Base-by-base conservation (phyloP, 2,113 vertebrate species). In the Tiliqua scincoides region DNA sequence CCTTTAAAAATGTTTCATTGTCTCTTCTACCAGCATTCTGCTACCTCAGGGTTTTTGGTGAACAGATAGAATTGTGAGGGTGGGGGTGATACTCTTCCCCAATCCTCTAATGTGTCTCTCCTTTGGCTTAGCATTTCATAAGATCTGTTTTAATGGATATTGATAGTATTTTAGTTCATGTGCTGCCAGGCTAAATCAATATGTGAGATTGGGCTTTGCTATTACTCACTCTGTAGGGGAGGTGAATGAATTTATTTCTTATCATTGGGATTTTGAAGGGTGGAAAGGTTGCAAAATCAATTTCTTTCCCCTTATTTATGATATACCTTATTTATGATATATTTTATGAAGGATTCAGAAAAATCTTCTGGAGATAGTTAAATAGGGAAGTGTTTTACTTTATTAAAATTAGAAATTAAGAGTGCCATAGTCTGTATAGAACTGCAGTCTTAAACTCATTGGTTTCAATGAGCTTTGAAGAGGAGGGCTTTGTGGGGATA, bases 211-310 rank as follows among this genome's bases (percentile, higher is more conserved):
- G 70, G 80, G 75, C 74, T 93, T 90, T 57, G 65, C 14, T 86
- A 73, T 81, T 89, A 71, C 90, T 87, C 32, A 6, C 23, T 84
- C 1, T 89, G n/a, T 57, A 52, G 40, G 61, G 78, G 43, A 54
- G 30, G 32, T 86, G 68, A 80, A 86, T 86, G 77, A 70, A 57
- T 91, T 85, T 90, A 62, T 79, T 35, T 83, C 52, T 87, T 83
- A 68, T n/a, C 65, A 0, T 11, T 74, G 73, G 4, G 27, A 32
- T 48, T 18, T 74, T 65, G 17, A 67, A 15, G 35, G 87, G 30
- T 43, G n/a, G 40, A 63, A 12, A 89, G 90, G n/a, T 73, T 82
- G 86, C 83, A 74, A 76, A 88, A 78, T 86, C 23, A 23, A 77
- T 15, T 57, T 72, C 37, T n/a, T 15, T 18, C 73, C 91, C 88